Base-by-base conservation (phyloP, 2,888 invertebrate species). In the Pachymerium ferrugineum region DNA sequence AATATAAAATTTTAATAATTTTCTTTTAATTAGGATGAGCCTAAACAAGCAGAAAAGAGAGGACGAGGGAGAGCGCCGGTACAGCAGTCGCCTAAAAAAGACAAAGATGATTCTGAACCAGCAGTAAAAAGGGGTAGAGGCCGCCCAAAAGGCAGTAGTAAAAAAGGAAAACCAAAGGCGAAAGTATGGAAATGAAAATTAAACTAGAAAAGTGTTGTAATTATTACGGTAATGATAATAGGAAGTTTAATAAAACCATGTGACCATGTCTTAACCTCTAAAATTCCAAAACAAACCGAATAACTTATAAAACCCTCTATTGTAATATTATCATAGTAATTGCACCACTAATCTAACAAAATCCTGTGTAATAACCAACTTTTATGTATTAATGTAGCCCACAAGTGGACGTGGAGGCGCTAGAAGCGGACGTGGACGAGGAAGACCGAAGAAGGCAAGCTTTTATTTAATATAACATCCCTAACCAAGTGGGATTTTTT, bases 51-150 rank as follows among this genome's bases (percentile, higher is more conserved):
- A 0, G 80, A 80, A 73, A 80, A 79, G 74, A 77, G 80, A n/a
- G 77, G 78, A n/a, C 77, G 78, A 4, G 74, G 75, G 1, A 19
- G 70, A 30, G 33, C 75, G 3, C 75, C 78, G 0, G 54, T 54
- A 25, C 54, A 54, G 25, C 76, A 77, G 30, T 74, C 78, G 6
- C 77, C 78, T 3, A 77, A 78, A 12, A 78, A 78, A 76, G 78
- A 78, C 42, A 79, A 79, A 25, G 77, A 77, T 28, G 81, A 79
- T 72, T 80, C 78, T 22, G 79, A 80, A 30, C 78, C 80, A 4
- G 85, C 86, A 47, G 85, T 83, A 25, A 87, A 87, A 78, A 80
- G 86, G 72, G 86, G 86, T 10, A 83, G 86, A 47, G 86, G 86
- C 62, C 81, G 86, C 76, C 86, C 86, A 31, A 86, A 86, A 79